Conservation (phyloP, 1,140 invertebrate genomes). For the Atta cephalotes region DNA sequence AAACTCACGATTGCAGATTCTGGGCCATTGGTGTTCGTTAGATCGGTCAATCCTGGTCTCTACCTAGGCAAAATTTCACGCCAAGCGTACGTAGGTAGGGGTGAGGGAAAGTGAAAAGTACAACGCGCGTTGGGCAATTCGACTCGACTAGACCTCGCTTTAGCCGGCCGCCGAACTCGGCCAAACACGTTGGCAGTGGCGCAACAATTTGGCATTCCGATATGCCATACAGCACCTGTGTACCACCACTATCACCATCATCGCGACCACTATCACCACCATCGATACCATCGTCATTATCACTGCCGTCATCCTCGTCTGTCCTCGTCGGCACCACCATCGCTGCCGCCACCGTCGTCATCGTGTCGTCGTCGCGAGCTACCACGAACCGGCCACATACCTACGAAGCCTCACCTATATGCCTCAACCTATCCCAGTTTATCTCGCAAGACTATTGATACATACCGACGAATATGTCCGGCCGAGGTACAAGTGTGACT, state of each 20-base stretch:
- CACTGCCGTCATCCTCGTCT: neutral
- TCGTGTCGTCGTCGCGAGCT: neutral
- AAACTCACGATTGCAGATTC: slow-evolving; percentile 67
- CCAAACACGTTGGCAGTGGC: slow-evolving; percentile 77
- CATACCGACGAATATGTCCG: slow-evolving; percentile 13
- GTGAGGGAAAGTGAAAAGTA: slow-evolving; percentile 83
- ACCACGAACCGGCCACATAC: slow-evolving; percentile 54
- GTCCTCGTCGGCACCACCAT: neutral
- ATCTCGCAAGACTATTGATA: slow-evolving; percentile 59
- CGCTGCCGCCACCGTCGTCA: neutral
- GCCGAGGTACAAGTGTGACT: slow-evolving; percentile 1
- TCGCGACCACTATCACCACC: slow-evolving; percentile 12
- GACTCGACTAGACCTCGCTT: slow-evolving; percentile 73
- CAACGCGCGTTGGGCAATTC: slow-evolving; percentile 81
- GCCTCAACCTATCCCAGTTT: slow-evolving; percentile 42
- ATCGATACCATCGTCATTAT: neutral
- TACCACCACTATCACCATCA: slow-evolving; percentile 44
- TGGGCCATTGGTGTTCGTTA: slow-evolving; percentile 65
- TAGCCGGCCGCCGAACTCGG: slow-evolving; percentile 75
- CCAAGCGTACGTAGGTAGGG: slow-evolving; percentile 65
- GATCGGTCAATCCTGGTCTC: slow-evolving; percentile 31
- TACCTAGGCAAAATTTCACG: slow-evolving; percentile 75
- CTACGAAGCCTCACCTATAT: slow-evolving; percentile 61
- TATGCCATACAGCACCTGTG: slow-evolving; percentile 62
- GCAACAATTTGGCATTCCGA: slow-evolving; percentile 86